Evolutionary conservation across 2,888 invertebrate genomes (phyloP), one percentile per base, ranked within the genome.

Genomic region (Polymixis flavicincta): DNA sequence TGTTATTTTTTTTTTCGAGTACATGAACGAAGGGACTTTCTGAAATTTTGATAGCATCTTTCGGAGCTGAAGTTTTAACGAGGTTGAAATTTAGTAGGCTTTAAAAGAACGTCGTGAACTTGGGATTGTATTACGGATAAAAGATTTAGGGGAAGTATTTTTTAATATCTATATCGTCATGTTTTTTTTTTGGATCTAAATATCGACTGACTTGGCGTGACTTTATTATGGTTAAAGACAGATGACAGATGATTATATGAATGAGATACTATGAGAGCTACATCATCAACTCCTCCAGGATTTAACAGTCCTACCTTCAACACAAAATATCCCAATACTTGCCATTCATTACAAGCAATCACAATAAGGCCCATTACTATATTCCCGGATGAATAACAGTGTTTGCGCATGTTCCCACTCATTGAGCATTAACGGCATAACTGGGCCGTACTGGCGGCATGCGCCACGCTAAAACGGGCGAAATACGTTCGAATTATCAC

Each of bases 31-130:
- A 85, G 65, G 69, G 78, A 78, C 76, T 75, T 79, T 80, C 74
- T 78, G 76, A 87, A 87, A 84, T 82, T 88, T 87, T 88, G 72
- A 88, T 85, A 76, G 66, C 80, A 80, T 79, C 85, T 76, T 75
- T 76, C 61, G 11, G 68, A 61, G 69, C 52, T 61, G 57, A 86
- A 86, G 85, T 86, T 86, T 76, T 86, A 86, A 88, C 74, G 78
- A 88, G 78, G 70, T 75, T 78, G 71, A 60, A 77, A 83, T 79
- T 85, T 83, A 83, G 84, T 80, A 76, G 52, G 74, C 61, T 71
- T 80, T 73, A 75, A 74, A 80, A 83, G 78, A 72, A 74, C 37
- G 65, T 61, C 84, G 63, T 78, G 67, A 85, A 72, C 52, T 78
- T 71, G 73, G 73, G 25, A 73, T 73, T 72, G 70, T 78, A 71